phyloP scores from a whole-genome alignment of 2,797 vertebrate species.

The Rhynchonycteris naso region DNA sequence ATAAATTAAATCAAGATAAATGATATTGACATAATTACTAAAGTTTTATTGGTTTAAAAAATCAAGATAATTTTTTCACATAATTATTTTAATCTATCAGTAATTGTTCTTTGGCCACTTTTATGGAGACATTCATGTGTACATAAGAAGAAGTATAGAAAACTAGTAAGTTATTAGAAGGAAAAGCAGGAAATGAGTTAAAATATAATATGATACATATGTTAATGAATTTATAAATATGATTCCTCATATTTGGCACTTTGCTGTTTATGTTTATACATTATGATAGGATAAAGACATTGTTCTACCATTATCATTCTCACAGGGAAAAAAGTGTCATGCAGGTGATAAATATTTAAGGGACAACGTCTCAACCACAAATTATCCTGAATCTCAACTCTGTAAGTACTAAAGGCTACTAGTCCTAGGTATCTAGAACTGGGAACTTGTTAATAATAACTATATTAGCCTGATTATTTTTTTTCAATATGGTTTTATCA shows the following conservation, averaged over 20 bases:
- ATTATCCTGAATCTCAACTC: not conserved
- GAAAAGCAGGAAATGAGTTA: not conserved
- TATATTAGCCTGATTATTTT: not conserved
- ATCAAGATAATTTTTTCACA: not conserved
- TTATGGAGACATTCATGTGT: not conserved
- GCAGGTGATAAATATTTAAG: not conserved
- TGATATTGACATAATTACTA: not conserved
- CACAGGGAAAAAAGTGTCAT: not conserved
- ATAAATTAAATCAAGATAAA: not conserved
- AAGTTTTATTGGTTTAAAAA: not conserved
- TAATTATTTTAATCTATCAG: not conserved
- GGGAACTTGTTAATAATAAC: not conserved
- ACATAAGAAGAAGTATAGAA: not conserved
- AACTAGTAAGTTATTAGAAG: not conserved
- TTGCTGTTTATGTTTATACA: not conserved
- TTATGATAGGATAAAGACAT: not conserved
- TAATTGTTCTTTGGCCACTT: not conserved
- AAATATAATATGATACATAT: not conserved
- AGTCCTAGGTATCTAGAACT: not conserved
- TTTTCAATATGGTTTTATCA: not conserved
- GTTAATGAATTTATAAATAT: not conserved
- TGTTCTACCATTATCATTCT: not conserved
- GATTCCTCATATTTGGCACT: too few relatives aligned
- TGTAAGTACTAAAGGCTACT: not conserved
- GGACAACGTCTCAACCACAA: not conserved